Evolutionary conservation across 2,888 invertebrate genomes (phyloP).

Genomic region (Agriopis marginaria): DNA sequence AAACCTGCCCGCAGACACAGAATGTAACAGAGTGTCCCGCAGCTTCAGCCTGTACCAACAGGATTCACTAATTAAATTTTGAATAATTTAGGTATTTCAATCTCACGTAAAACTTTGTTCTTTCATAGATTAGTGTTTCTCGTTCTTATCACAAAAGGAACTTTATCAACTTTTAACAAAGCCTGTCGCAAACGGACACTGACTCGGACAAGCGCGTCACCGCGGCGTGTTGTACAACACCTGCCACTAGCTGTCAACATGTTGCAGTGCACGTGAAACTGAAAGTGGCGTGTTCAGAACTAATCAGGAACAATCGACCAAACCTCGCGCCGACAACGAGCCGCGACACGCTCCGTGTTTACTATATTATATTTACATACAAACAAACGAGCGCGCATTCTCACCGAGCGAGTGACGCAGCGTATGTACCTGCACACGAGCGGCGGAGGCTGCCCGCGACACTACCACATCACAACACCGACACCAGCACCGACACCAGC

Average conservation of each 20-base stretch:
- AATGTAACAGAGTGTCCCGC: no score
- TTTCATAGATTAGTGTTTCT: neutral
- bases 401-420: conserved; percentile 4
- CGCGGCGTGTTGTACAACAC: no score
- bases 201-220: neutral
- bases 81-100: neutral
- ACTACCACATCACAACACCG: conserved; percentile 37
- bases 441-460: conserved; percentile 1
- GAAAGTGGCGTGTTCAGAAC: conserved; percentile 18
- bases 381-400: conserved; percentile 34
- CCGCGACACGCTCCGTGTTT: conserved; percentile 22
- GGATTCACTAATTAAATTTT: no score
- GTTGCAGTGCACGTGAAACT: neutral
- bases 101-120: neutral
- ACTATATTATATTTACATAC: conserved; percentile 36
- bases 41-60: no score
- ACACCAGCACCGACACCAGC: conserved; percentile 12
- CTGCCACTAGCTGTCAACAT: neutral
- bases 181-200: conserved; percentile 8
- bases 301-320: conserved; percentile 29
- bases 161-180: neutral
- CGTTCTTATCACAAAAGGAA: neutral
- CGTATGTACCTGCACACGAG: conserved; percentile 12
- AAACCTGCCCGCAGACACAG: no score
- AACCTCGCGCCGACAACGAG: conserved; percentile 27